These are phyloP conservation scores for Microchrysa polita DNA, from an alignment of 2,888 invertebrate species.

Conservation along the genomic window DNA sequence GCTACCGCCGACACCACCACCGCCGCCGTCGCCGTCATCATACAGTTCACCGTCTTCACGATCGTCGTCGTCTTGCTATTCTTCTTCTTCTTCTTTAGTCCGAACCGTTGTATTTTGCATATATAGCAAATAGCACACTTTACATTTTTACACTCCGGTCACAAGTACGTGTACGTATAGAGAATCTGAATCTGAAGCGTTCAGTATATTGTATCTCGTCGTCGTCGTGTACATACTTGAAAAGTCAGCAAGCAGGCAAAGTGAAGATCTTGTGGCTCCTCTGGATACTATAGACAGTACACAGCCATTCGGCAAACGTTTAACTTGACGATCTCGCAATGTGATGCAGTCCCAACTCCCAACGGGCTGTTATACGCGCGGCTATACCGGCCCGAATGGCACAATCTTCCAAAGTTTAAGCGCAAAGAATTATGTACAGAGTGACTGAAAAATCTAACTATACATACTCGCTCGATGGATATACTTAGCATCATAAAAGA, in stretches of 20 bases:
- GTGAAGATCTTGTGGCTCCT: constrained; percentile 16
- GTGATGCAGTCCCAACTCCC: constrained; percentile 11
- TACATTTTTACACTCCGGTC: constrained; percentile 37
- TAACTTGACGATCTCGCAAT: constrained; percentile 8
- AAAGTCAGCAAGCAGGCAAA: neutral
- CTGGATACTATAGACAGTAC: neutral
- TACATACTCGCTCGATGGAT: neutral
- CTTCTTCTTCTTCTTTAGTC: constrained; percentile 20
- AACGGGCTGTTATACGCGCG: neutral
- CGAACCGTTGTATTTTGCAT: constrained; percentile 36
- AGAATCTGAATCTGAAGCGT: neutral
- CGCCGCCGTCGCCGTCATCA: constrained; percentile 20
- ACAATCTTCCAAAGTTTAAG: constrained; percentile 14
- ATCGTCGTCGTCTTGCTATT: constrained; percentile 11
- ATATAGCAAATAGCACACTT: constrained; percentile 41
- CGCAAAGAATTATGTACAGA: neutral
- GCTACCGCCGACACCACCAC: too few relatives aligned
- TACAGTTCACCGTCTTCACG: neutral
- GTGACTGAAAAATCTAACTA: neutral
- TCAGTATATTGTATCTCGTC: constrained; percentile 24
- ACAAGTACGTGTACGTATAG: constrained; percentile 18
- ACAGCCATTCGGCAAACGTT: constrained; percentile 9
- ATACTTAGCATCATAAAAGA: too few relatives aligned
- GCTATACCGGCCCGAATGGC: neutral
- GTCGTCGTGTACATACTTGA: too few relatives aligned